Percentiles rank a stretch among this genome's conserved stretches.
phyloP scores from a whole-genome alignment of 2,888 invertebrate genomes.

The Pyrochroa serraticornis region DNA sequence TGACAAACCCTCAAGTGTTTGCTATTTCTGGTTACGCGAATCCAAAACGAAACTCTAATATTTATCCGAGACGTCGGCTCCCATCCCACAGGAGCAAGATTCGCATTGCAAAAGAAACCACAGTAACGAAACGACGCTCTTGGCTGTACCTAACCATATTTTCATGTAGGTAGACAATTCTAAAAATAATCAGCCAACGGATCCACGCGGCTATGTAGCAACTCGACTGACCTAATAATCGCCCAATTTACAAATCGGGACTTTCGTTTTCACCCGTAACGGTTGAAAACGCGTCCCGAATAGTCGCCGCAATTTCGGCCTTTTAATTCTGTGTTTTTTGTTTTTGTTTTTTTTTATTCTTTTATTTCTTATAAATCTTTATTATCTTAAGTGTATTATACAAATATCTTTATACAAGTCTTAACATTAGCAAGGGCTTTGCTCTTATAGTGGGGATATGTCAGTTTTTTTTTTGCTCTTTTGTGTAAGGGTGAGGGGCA shows the following conservation, averaged over 20 bases:
- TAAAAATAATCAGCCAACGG: constrained; percentile 19
- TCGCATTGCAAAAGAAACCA: too few species aligned
- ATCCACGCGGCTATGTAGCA: constrained; percentile 4
- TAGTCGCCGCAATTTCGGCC: not conserved
- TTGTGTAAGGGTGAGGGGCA: constrained; percentile 14
- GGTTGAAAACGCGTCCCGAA: constrained; percentile 2
- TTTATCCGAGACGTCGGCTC: not conserved
- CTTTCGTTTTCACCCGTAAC: constrained; percentile 14
- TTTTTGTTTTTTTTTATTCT: constrained; percentile 55
- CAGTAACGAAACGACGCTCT: constrained; percentile 8
- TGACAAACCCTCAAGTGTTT: not conserved
- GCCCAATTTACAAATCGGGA: constrained; percentile 5
- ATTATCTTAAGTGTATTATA: constrained; percentile 60
- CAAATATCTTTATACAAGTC: constrained; percentile 59
- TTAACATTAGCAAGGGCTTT: constrained; percentile 33
- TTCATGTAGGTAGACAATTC: constrained; percentile 10
- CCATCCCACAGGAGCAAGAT: not conserved
- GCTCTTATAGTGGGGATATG: constrained; percentile 22
- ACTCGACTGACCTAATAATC: constrained; percentile 24
- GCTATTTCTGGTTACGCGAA: not conserved
- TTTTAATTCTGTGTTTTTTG: constrained; percentile 50
- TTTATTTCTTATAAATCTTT: constrained; percentile 54
- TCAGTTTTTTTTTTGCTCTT: constrained; percentile 6
- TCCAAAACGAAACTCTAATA: not conserved
- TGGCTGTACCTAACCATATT: not conserved